Base-by-base conservation (phyloP, 2,888 invertebrate genomes). In the Rhorus exstirpatorius region DNA sequence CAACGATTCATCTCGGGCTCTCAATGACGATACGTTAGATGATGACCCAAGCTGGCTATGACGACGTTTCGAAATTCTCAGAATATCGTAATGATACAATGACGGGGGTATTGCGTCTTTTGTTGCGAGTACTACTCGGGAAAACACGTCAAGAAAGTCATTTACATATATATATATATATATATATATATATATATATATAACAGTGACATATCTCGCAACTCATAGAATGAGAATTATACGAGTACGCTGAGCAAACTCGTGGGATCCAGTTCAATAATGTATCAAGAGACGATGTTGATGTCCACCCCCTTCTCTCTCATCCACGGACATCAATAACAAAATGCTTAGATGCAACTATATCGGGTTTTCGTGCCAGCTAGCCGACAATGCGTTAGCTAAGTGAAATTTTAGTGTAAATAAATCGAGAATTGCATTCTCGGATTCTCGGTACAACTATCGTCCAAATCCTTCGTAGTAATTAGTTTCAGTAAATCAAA, bases 31-130 rank as follows among this genome's bases (percentile, higher is more conserved):
- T 31, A 26, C 12, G 49, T n/a, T 65, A 31, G 10, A 49, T 31
- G 49, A 31, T 14, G 24, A n/a, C 19, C 19, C 44, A 1, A 61
- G 55, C 12, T 19, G 51, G 12, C 35, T 19, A 61, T 68, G 78
- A 74, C 72, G 81, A 46, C 31, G 44, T 63, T 78, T 78, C 46
- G 46, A 58, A 74, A 72, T 81, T 78, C 78, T 49, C 10, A 67
- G 81, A 81, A 81, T 60, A 51, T 51, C 58, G 17, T 21, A 60
- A 44, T 35, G 46, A 75, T 53, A 14, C 26, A 67, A 63, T 35
- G 51, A 41, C 49, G 14, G 35, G 35, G 58, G 51, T 58, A 78
- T 78, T 81, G 72, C 81, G 81, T 81, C 72, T 78, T 78, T 67
- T 35, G 35, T 19, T 12, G 17, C 31, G 12, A 76, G 81, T 63